Base-by-base conservation (phyloP, 2,888 invertebrate genomes). In the Drosophila ezoana region DNA sequence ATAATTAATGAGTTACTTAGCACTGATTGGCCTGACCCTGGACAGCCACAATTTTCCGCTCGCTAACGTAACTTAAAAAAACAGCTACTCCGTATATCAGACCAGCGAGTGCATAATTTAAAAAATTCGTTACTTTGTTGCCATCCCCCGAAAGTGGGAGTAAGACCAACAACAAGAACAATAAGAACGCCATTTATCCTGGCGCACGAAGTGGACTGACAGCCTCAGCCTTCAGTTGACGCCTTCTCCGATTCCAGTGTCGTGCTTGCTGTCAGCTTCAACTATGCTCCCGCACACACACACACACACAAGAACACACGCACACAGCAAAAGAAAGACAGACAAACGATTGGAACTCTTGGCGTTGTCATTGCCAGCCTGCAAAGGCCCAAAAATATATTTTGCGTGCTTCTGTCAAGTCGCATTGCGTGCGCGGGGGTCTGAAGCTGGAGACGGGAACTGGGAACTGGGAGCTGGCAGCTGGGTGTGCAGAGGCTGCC, bases 351-450 rank as follows among this genome's bases (percentile, higher is more conserved):
- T 64, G 67, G 40, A 67, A 62, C 62, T 69, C 78, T 76, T 82
- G 80, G 83, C 88, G 82, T 82, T 82, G 82, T 88, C 88, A 88
- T 73, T 82, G 79, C 53, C 79, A 60, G 82, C 75, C 63, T 68
- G 76, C 71, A 60, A 58, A 60, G 65, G 64, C 85, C 84, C 60
- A 75, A 79, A 82, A 79, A 82, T 79, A 82, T 79, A 75, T 71
- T 65, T 68, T 79, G 66, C 69, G 68, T 77, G 67, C 71, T 73
- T 72, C 73, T 73, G 79, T 73, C 70, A 75, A 76, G 65, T 70
- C 79, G 64, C 59, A 76, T 63, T 76, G 79, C 75, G 69, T 64
- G 66, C 54, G 40, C 28, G 23, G n/a, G 18, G 14, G n/a, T 23
- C 28, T 28, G 23, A n/a, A 37, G 28, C 1, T 20, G 16, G 5